Evolutionary conservation across 2,888 invertebrate genomes (phyloP), one percentile per base, ranked within the genome.

Genomic region (Agrypnus murinus): DNA sequence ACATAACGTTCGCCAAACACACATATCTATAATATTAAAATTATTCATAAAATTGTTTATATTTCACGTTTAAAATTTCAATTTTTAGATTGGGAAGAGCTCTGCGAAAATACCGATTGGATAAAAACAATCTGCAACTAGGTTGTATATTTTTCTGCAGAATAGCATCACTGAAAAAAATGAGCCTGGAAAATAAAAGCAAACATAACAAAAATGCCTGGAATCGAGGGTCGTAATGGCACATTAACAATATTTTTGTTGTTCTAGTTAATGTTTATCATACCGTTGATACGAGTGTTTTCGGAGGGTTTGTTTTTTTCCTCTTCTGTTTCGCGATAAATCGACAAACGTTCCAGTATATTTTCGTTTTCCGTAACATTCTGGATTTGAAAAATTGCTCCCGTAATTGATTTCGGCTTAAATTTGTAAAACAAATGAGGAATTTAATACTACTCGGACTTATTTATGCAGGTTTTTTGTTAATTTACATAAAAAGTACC

Each of bases 191-290:
- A 43, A 50, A 50, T 50, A 50, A 50, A 50, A 50, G 19, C 50
- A 32, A 31, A 50, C 31, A 10, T 25, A 31, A 10, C 48, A n/a
- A 10, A 19, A 25, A 8, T n/a, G 48, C 43, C 50, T 10, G 9
- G 32, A 31, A 50, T 17, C 50, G 50, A 50, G 50, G 50, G 50
- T 50, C 32, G 31, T 50, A 50, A 50, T 50, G 50, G 50, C 12
- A 50, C 50, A 50, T 50, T 50, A 50, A 50, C 50, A 50, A 50
- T 50, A 50, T 50, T 50, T 50, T 50, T 50, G 50, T 50, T 50
- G 50, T 17, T 50, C 50, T 32, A 32, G 50, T 17, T 50, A 50
- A 50, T 50, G 50, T 50, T 50, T 50, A 50, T 50, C 50, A 50
- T 19, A 50, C 50, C 7, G 50, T 50, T 50, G 50, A 50, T 50